A percentile compares a stretch with the other conserved stretches of the same genome.
phyloP scores from a whole-genome alignment of 2,113 vertebrate species.

The Anser cygnoides region DNA sequence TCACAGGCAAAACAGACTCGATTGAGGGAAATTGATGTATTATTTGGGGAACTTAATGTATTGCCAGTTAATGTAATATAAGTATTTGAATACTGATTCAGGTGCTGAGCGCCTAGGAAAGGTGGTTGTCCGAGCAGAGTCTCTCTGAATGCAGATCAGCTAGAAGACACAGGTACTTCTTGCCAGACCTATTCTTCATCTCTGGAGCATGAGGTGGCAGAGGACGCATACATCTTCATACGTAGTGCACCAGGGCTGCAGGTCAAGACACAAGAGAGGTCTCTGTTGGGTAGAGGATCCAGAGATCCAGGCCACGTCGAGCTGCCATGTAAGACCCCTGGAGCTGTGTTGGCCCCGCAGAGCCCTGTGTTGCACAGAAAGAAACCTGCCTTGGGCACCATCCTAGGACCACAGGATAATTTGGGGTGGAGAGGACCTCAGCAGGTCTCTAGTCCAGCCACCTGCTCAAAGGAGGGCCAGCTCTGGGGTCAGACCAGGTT shows the following conservation, averaged over 20 bases:
- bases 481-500: background rate
- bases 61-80: background rate
- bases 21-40: background rate
- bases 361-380: background rate
- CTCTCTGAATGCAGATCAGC: no score
- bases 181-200: no score
- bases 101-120: background rate
- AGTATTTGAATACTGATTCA: background rate
- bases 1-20: fast-evolving
- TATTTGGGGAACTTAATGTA: background rate
- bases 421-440: background rate
- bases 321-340: fast-evolving
- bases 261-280: no score
- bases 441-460: background rate
- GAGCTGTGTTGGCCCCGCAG: fast-evolving
- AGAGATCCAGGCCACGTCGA: no score
- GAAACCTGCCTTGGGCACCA: background rate
- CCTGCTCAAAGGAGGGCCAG: background rate
- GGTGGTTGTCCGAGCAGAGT: no score
- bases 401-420: background rate
- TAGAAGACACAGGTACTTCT: no score
- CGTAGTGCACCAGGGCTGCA: no score
- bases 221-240: no score
- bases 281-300: no score
- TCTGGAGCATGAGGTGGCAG: no score